phyloP scores from a whole-genome alignment of 2,888 invertebrate species.

The Lumbricus terrestris region DNA sequence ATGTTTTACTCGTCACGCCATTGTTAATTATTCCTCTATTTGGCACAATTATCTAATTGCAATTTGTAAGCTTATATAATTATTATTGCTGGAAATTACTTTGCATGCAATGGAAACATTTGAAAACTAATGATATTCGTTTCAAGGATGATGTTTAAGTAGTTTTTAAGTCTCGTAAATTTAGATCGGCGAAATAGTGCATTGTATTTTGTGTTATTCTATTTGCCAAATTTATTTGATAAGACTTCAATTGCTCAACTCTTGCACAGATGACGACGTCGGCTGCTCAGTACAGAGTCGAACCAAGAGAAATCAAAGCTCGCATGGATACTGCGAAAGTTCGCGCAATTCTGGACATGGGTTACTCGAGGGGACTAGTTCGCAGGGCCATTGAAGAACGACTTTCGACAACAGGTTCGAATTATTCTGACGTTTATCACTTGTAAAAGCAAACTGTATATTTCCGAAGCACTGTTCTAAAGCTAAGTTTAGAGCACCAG shows the following conservation, averaged over 20 bases:
- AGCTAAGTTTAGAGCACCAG: too few species aligned
- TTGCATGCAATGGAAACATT: background rate
- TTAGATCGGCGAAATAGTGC: background rate
- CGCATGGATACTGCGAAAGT: constrained; percentile 50
- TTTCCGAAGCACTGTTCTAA: too few species aligned
- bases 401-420: constrained; percentile 47
- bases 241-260: background rate
- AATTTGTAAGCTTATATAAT: too few species aligned
- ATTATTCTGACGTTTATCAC: background rate
- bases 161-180: background rate
- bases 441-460: too few species aligned
- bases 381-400: constrained; percentile 46
- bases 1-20: too few species aligned
- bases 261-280: background rate
- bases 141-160: background rate
- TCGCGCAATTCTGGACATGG: constrained; percentile 47
- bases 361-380: constrained; percentile 45
- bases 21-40: too few species aligned
- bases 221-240: background rate
- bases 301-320: constrained; percentile 28
- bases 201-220: background rate
- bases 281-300: background rate
- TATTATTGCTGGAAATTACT: too few species aligned
- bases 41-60: background rate
- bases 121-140: background rate